phyloP scores from a whole-genome alignment of 2,797 vertebrate genomes.

The Halcyon badia region DNA sequence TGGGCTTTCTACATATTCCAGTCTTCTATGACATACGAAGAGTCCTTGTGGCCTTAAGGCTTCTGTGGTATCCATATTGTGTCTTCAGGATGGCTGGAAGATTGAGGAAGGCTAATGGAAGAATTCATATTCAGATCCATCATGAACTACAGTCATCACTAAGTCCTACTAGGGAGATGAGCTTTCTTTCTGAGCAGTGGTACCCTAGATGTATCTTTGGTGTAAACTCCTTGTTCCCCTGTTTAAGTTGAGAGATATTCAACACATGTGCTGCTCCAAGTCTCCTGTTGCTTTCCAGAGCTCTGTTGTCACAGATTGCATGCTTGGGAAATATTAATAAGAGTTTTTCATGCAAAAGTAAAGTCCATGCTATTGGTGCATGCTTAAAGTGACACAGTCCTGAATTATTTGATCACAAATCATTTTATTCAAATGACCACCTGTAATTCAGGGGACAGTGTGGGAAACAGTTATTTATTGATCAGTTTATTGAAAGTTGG shows the following conservation, averaged over 20 bases:
- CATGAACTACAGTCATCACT: fast-evolving
- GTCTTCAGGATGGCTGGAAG: not conserved
- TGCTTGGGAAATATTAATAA: not conserved
- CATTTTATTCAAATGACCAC: not conserved
- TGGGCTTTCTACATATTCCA: not conserved
- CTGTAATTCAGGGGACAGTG: not conserved
- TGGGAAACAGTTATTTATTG: fast-evolving
- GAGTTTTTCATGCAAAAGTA: not conserved
- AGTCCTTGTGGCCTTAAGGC: not conserved
- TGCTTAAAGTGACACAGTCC: not conserved
- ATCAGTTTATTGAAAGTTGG: not conserved
- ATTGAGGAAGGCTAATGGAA: not conserved
- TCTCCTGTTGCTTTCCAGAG: not conserved
- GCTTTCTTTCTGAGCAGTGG: not conserved
- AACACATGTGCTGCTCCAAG: not conserved
- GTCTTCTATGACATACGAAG: not conserved
- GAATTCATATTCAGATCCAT: not conserved
- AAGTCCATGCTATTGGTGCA: too few species aligned
- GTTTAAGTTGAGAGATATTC: not conserved
- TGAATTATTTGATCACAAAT: not conserved
- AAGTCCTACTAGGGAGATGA: not conserved
- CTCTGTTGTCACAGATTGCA: not conserved
- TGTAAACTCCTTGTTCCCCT: not conserved
- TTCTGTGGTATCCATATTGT: not conserved
- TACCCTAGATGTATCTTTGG: not conserved